Percentiles rank a stretch among this genome's conserved stretches.
These are phyloP conservation scores for Premnoplex brunnescens DNA, from an alignment of 2,797 vertebrate genomes.

Conservation along the genomic window DNA sequence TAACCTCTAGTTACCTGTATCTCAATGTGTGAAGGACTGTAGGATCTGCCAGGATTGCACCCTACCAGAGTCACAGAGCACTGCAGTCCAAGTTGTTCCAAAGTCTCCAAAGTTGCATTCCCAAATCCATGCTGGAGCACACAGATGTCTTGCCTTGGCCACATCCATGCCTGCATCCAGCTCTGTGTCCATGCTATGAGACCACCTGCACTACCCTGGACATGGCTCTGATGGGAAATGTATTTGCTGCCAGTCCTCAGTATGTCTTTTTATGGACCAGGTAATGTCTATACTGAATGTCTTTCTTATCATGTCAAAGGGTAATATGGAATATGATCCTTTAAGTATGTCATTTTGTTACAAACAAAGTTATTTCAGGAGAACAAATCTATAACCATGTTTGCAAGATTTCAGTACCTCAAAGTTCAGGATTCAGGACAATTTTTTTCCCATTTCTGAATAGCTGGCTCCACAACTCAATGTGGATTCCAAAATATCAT, in stretches of 20 bases:
- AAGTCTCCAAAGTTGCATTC: background rate
- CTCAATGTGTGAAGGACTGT: background rate
- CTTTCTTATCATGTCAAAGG: background rate
- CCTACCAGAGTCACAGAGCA: background rate
- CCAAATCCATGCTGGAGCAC: accelerated
- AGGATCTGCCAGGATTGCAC: background rate
- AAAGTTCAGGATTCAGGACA: background rate
- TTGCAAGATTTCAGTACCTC: background rate
- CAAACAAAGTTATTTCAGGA: background rate
- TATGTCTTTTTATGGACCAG: background rate
- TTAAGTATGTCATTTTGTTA: background rate
- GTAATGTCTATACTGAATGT: accelerated
- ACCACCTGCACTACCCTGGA: background rate
- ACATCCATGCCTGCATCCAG: background rate
- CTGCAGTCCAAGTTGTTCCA: background rate
- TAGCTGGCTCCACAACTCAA: background rate
- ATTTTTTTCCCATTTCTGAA: background rate
- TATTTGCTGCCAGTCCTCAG: background rate
- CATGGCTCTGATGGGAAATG: background rate
- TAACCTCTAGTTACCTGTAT: background rate
- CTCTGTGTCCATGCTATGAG: background rate
- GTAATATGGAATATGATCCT: background rate
- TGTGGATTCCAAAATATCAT: background rate
- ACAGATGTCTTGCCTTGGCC: background rate
- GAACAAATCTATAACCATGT: background rate